Base-by-base conservation (phyloP, 2,888 invertebrate genomes). In the Bellardia pandia region DNA sequence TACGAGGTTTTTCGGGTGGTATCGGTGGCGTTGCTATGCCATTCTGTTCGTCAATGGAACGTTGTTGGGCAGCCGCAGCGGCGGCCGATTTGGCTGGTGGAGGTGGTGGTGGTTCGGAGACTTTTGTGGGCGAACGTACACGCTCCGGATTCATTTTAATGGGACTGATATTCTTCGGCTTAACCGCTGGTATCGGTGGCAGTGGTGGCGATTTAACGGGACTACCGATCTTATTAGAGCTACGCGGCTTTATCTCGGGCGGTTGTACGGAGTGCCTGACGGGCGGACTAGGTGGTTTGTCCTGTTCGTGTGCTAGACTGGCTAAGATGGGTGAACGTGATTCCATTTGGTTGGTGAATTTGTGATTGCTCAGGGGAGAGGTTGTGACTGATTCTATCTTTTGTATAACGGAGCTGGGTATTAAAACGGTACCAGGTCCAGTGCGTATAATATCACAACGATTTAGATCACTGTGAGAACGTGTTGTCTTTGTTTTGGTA, bases 401-500 rank as follows among this genome's bases (percentile, higher is more conserved):
- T 86, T 91, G 91, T 76, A 92, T 91, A 78, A 91, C 93, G 86
- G 92, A 94, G 81, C 94, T 94, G 79, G 94, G 94, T 71, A 94
- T 94, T 30, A 94, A 91, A 45, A 94, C 94, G 0, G 94, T 95
- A 86, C 95, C 94, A 40, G 94, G 94, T 86, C 95, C 94, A 1
- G 93, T 93, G 72, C 94, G 92, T 88, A 94, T 94, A 37, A 94
- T 94, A 87, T 94, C 94, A 89, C 94, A 94, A 40, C 94, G 95
- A 92, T 95, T 95, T 11, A 95, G 95, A 93, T 96, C 96, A 91
- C 96, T 95, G 90, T 95, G 95, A 86, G 95, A 95, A 82, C 95
- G 94, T 89, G 94, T 90, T 7, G 96, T 95, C 89, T 96, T 95
- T 74, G 96, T 95, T 94, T 97, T 97, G 85, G 96, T 96, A 93